A percentile compares a stretch with the other conserved stretches of the same genome.
These are phyloP conservation scores for Tarsius wallacei DNA, from an alignment of 2,797 vertebrate genomes.

Conservation along the genomic window DNA sequence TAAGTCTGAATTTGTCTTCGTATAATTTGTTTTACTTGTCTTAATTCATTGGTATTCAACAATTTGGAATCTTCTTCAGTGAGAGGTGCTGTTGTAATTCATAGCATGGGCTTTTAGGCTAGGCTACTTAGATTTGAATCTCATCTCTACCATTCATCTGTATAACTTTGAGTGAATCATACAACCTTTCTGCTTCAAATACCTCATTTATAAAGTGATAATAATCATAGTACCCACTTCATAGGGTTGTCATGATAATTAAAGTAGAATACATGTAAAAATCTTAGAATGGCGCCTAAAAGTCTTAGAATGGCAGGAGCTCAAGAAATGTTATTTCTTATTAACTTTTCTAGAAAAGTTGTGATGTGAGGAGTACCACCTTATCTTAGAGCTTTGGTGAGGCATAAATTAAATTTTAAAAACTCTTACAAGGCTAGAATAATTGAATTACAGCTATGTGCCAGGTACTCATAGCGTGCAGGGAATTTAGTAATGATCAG, in stretches of 20 bases:
- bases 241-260: constrained; percentile 29
- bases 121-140: neutral
- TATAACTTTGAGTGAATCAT: neutral
- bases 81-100: neutral
- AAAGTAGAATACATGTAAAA: constrained; percentile 28
- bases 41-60: neutral
- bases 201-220: neutral
- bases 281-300: neutral
- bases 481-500: neutral
- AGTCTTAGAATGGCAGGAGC: neutral
- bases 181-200: neutral
- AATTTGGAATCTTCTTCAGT: constrained; percentile 1
- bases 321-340: constrained; percentile 14
- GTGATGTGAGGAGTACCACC: neutral
- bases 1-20: constrained; percentile 46
- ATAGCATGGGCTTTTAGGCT: neutral
- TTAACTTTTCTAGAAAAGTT: constrained; percentile 15
- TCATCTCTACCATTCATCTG: neutral
- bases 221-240: neutral
- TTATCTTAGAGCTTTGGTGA: constrained; percentile 39
- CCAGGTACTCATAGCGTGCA: neutral
- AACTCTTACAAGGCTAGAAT: neutral
- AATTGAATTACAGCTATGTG: neutral
- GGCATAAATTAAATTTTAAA: neutral
- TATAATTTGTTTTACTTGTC: constrained; percentile 34